Evolutionary conservation across 2,888 invertebrate species (phyloP).

Genomic region (Hydrotaea cyrtoneurina): DNA sequence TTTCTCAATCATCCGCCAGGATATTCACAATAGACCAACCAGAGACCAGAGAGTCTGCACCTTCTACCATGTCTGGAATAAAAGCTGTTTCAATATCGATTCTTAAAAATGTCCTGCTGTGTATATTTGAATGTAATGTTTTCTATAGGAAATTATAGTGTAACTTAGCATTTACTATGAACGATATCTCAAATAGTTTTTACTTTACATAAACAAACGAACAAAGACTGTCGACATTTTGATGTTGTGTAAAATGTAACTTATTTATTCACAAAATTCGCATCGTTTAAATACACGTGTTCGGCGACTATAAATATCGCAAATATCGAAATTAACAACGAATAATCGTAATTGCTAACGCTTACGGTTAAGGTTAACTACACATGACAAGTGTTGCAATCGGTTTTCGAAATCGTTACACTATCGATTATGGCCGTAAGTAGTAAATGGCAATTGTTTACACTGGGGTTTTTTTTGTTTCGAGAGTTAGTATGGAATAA

Average conservation of each 20-base stretch:
- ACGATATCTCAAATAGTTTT: too few relatives aligned
- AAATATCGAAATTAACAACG: too few relatives aligned
- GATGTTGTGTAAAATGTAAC: constrained; percentile 11
- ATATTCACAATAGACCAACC: too few relatives aligned
- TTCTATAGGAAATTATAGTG: too few relatives aligned
- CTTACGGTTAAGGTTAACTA: too few relatives aligned
- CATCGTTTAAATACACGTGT: neutral
- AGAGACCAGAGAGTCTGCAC: too few relatives aligned
- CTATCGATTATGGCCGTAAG: neutral
- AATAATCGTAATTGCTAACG: constrained; percentile 5
- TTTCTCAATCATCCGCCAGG: too few relatives aligned
- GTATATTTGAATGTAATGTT: too few relatives aligned
- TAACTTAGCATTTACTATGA: too few relatives aligned
- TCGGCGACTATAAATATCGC: neutral
- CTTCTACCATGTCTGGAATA: too few relatives aligned
- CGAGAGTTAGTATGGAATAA: neutral
- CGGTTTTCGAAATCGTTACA: neutral
- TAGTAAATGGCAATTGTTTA: constrained; percentile 16
- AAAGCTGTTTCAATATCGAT: too few relatives aligned
- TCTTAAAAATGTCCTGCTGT: too few relatives aligned
- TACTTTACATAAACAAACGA: neutral
- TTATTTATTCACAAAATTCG: constrained; percentile 3
- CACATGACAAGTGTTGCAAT: neutral
- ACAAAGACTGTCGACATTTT: neutral
- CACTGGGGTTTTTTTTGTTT: neutral